These are phyloP conservation scores for Cairina moschata DNA, from an alignment of 2,113 vertebrate species.

Conservation along the genomic window DNA sequence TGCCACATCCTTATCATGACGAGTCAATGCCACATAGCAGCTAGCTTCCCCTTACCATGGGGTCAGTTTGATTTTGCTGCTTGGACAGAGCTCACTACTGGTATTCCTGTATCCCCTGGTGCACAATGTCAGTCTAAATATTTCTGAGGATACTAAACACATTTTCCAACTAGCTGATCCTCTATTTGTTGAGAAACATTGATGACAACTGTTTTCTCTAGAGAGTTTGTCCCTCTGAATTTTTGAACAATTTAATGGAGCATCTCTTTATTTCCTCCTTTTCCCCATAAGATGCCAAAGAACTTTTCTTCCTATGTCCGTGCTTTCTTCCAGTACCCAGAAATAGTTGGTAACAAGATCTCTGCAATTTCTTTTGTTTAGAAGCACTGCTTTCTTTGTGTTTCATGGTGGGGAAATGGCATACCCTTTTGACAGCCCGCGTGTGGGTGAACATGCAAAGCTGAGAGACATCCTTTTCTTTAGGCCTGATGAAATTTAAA, in stretches of 20 bases:
- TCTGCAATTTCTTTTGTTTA: neutral
- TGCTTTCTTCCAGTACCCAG: neutral
- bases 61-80: neutral
- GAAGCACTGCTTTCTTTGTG: neutral
- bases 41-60: neutral
- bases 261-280: neutral
- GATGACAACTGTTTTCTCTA: neutral
- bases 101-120: neutral
- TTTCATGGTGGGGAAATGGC: neutral
- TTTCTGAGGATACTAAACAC: neutral
- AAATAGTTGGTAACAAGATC: neutral
- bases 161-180: neutral
- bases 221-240: neutral
- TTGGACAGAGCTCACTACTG: neutral
- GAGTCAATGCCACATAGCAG: neutral
- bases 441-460: fast-evolving
- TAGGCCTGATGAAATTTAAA: neutral
- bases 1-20: neutral
- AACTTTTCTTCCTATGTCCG: neutral
- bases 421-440: neutral
- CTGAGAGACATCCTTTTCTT: neutral
- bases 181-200: neutral
- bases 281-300: neutral
- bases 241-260: neutral
- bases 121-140: neutral